Evolutionary conservation across 1,140 invertebrate genomes (phyloP).

Genomic region (Bombus terrestris): DNA sequence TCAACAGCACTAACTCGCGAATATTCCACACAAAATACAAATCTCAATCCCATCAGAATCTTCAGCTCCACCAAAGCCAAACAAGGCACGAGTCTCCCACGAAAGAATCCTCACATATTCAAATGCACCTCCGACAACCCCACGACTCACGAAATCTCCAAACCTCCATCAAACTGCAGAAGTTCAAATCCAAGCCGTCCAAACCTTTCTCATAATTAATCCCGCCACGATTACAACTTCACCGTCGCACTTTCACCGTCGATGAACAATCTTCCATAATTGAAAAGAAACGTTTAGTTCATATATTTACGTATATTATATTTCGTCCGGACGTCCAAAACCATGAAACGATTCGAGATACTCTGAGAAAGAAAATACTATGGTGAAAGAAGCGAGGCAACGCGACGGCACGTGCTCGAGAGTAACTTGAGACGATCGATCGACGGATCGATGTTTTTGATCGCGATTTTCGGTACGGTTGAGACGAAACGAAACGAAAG

Average conservation of each 20-base stretch:
- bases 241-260: background rate
- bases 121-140: background rate
- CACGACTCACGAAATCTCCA: background rate
- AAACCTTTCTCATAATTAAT: background rate
- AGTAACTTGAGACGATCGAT: background rate
- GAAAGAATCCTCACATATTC: background rate
- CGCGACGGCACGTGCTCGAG: constrained; percentile 10
- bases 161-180: background rate
- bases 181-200: too few species aligned
- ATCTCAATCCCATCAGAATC: background rate
- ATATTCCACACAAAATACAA: background rate
- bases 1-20: background rate
- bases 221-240: background rate
- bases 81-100: background rate
- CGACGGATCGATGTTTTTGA: constrained; percentile 10
- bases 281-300: too few species aligned
- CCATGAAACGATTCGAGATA: background rate
- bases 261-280: background rate
- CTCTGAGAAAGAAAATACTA: too few species aligned
- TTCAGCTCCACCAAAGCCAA: background rate
- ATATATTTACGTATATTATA: too few species aligned
- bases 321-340: too few species aligned
- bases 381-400: background rate
- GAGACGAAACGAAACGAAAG: constrained; percentile 15
- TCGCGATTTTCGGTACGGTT: constrained; percentile 42